Conservation (phyloP, 2,888 invertebrate genomes). For the Rhamnusium bicolor region DNA sequence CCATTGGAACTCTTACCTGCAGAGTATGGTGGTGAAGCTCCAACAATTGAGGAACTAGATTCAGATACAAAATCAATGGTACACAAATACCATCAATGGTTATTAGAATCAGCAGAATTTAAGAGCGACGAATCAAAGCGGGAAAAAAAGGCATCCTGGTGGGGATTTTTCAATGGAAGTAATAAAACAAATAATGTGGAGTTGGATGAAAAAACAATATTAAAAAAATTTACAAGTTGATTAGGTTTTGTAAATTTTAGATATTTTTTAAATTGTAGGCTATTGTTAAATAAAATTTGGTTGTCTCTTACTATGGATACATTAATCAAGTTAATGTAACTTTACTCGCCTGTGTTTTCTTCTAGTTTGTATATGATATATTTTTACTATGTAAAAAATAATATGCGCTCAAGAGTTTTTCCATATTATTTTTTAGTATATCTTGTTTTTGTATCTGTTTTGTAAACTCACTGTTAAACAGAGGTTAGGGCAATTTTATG, state of each 20-base stretch:
- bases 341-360: neutral
- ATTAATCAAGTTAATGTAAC: neutral
- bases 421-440: neutral
- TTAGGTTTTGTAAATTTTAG: constrained; percentile 42
- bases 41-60: constrained; percentile 74
- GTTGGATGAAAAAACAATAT: constrained; percentile 61
- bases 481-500: constrained; percentile 1
- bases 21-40: constrained; percentile 78
- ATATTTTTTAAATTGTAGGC: neutral
- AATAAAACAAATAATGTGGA: constrained; percentile 53
- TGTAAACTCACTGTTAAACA: neutral
- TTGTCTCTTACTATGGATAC: neutral
- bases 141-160: constrained; percentile 67
- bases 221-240: constrained; percentile 68
- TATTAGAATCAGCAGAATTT: constrained; percentile 75
- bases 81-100: constrained; percentile 76
- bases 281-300: constrained; percentile 4
- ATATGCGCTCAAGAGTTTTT: constrained; percentile 2
- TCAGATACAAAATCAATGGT: constrained; percentile 75
- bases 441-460: neutral
- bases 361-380: neutral
- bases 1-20: constrained; percentile 69
- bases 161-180: constrained; percentile 63
- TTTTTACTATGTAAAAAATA: constrained; percentile 31
- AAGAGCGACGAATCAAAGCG: constrained; percentile 71